Percentiles rank a stretch among this genome's conserved stretches.
These are phyloP conservation scores for Pantherophis vulpinus DNA, from an alignment of 2,797 vertebrate genomes.

Conservation along the genomic window DNA sequence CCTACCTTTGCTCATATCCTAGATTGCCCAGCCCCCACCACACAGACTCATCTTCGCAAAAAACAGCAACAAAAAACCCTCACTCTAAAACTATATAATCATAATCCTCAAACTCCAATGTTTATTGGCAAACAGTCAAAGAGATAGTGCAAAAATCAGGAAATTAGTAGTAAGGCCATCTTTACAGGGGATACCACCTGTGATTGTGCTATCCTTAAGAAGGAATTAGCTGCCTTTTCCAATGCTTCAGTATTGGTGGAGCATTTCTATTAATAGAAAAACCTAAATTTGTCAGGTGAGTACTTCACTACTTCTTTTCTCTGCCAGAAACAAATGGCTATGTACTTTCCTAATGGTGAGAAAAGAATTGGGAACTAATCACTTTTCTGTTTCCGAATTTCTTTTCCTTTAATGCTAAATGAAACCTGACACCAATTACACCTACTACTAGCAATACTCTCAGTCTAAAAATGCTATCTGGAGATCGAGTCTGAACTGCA, in stretches of 20 bases:
- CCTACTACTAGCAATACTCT: not conserved
- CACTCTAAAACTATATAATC: not conserved
- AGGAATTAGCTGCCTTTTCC: not conserved
- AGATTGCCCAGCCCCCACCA: not conserved
- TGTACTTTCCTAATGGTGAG: not conserved
- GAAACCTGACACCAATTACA: not conserved
- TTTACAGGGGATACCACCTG: not conserved
- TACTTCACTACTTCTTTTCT: not conserved
- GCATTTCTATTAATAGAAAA: not conserved
- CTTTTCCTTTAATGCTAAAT: not conserved
- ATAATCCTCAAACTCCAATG: not conserved
- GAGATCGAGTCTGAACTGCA: not conserved
- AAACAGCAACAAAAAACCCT: no score
- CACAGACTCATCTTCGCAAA: not conserved
- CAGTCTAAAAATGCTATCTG: not conserved
- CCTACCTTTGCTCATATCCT: not conserved
- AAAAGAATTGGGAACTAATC: not conserved
- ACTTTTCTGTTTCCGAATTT: not conserved
- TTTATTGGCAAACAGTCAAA: not conserved
- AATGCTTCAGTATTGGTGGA: not conserved
- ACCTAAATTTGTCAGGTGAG: not conserved
- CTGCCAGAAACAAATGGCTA: not conserved
- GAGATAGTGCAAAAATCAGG: not conserved
- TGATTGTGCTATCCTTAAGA: not conserved
- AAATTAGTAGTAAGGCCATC: not conserved